Base-by-base conservation (phyloP, 2,797 vertebrate species). In the Pseudocheirus occidentalis region DNA sequence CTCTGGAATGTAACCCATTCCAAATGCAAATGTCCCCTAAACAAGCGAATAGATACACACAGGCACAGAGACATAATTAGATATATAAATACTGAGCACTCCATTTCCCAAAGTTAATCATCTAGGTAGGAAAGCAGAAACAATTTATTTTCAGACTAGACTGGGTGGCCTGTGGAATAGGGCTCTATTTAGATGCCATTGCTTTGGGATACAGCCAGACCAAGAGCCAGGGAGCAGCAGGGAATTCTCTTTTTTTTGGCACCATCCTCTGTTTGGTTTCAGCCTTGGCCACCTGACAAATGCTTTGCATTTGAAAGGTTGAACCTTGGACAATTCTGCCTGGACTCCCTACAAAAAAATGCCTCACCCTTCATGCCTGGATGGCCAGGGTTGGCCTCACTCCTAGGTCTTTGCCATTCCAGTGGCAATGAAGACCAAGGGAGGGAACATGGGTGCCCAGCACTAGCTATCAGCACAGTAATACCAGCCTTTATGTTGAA, bases 301-400 rank as follows among this genome's bases (percentile, higher is more conserved):
- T 95, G 94, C 97, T 99, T 99, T 98, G 97, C 97, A 98, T 98
- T 98, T 93, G 91, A 98, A 98, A 98, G 98, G 98, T 98, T 98
- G 98, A 90, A 57, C 90, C 94, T 46, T 94, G 93, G 97, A 92
- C 93, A 93, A 97, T 97, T 98, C 96, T 96, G 95, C 97, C 91
- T 94, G 92, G 90, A 92, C 0, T 1, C 96, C 94, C 94, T 2
- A 46, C 91, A 4, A 97, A 96, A 96, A 96, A 95, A 90, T 97
- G 92, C 94, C 91, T 91, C 96, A 97, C 96, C 93, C 91, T 97
- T 98, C 97, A 98, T 13, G 97, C 97, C 98, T 98, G 97, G 96
- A 96, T 98, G 97, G 97, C 96, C 98, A 98, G 93, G 96, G 95
- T 97, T 98, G 95, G 98, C 96, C 28, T 96, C 81, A 95, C 97